Conservation (phyloP, 2,797 vertebrate species). For the Tokudaia muenninki region DNA sequence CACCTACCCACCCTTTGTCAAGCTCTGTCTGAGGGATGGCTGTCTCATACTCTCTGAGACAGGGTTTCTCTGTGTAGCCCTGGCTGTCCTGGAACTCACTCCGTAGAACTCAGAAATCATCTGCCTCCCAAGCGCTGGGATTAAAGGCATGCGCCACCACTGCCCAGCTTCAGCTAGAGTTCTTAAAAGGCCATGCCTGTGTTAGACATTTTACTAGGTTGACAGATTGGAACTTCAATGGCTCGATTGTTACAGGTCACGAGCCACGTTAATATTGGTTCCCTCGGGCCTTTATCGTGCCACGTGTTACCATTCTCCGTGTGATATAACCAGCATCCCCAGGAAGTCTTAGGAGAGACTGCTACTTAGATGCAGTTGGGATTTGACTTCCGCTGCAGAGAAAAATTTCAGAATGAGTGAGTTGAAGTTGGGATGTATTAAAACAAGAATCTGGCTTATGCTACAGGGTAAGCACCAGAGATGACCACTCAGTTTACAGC, state of each 20-base stretch:
- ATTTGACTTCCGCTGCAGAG: background rate
- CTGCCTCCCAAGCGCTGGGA: too few relatives aligned
- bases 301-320: background rate
- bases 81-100: too few relatives aligned
- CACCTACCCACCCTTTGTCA: background rate
- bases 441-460: background rate
- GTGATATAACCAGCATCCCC: too few relatives aligned
- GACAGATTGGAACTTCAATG: background rate
- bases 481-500: background rate
- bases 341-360: background rate
- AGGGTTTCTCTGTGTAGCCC: too few relatives aligned
- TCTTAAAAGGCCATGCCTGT: background rate
- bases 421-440: background rate
- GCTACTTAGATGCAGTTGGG: background rate
- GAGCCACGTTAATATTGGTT: background rate
- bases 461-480: background rate
- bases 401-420: background rate
- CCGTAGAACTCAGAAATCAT: too few relatives aligned
- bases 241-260: background rate
- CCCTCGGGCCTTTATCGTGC: rapidly evolving
- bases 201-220: background rate
- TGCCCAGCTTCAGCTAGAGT: background rate
- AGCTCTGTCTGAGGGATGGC: background rate
- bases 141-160: too few relatives aligned
- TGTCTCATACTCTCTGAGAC: background rate